Conservation (phyloP, 2,113 vertebrate species). For the Muntiacus muntjak region DNA sequence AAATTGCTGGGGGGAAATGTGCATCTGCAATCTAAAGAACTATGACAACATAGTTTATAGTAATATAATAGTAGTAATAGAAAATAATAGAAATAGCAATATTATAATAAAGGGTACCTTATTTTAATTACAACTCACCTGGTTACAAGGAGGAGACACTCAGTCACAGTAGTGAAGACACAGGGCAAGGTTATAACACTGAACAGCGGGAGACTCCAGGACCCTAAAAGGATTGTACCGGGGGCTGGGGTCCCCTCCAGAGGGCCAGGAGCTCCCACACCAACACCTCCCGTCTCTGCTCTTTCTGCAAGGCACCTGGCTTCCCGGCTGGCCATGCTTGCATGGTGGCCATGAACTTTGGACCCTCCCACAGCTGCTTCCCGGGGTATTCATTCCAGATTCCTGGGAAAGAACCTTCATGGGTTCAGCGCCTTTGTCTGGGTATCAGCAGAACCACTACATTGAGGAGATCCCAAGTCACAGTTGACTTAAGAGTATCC, state of each 20-base stretch:
- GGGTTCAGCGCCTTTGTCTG: neutral
- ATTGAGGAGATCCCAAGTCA: neutral
- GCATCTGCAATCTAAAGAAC: neutral
- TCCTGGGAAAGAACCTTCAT: neutral
- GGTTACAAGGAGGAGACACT: neutral
- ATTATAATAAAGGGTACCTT: neutral
- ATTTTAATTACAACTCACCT: neutral
- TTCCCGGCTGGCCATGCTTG: neutral
- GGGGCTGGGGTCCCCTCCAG: rapidly evolving
- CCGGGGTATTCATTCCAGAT: neutral
- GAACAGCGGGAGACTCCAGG: neutral
- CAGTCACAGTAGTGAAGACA: neutral
- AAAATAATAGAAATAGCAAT: neutral
- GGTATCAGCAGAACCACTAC: neutral
- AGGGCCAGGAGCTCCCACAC: rapidly evolving
- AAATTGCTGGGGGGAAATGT: neutral
- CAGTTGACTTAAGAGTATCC: neutral
- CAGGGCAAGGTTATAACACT: neutral
- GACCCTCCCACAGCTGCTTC: no score
- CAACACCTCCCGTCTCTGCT: rapidly evolving
- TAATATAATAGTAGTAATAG: neutral
- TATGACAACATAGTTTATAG: neutral
- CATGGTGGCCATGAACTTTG: neutral
- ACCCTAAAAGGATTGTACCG: rapidly evolving
- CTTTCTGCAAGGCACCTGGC: no score